These are phyloP conservation scores for Pangasius djambal DNA, from an alignment of 2,797 vertebrate genomes.

Conservation along the genomic window DNA sequence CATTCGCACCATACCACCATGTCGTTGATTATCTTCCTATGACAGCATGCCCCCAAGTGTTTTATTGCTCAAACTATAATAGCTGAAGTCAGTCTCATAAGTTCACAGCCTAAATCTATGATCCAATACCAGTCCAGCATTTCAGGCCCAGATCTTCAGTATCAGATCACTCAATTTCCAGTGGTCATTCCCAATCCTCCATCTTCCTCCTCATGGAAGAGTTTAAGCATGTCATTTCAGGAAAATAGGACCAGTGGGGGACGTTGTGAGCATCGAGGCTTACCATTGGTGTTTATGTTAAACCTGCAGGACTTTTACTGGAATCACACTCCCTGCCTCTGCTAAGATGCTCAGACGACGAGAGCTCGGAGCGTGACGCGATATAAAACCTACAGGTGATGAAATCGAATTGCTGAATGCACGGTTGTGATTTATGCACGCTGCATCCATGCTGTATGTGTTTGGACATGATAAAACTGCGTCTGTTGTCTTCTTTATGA, in stretches of 20 bases:
- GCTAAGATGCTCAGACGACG: conserved; percentile 56
- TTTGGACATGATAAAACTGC: conserved; percentile 7
- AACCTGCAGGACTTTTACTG: conserved; percentile 62
- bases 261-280: conserved; percentile 52
- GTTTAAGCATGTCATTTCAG: conserved; percentile 30
- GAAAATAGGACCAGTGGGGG: conserved; percentile 41
- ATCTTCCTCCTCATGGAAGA: conserved; percentile 28
- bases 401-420: conserved; percentile 58
- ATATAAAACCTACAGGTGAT: conserved; percentile 57
- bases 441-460: conserved; percentile 28
- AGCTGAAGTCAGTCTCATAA: neutral
- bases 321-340: conserved; percentile 48
- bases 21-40: neutral
- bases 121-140: neutral
- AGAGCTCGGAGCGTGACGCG: conserved; percentile 20
- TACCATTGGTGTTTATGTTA: conserved; percentile 65
- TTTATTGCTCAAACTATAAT: neutral
- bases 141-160: neutral
- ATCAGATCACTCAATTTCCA: neutral
- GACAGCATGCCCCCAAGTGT: neutral
- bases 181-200: neutral
- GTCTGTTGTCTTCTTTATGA: conserved; percentile 34
- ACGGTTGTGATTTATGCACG: conserved; percentile 65
- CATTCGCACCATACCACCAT: neutral
- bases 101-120: neutral